Percentiles rank a stretch among this genome's conserved stretches.
phyloP scores from a whole-genome alignment of 2,797 vertebrate genomes.

The Sylvia borin region DNA sequence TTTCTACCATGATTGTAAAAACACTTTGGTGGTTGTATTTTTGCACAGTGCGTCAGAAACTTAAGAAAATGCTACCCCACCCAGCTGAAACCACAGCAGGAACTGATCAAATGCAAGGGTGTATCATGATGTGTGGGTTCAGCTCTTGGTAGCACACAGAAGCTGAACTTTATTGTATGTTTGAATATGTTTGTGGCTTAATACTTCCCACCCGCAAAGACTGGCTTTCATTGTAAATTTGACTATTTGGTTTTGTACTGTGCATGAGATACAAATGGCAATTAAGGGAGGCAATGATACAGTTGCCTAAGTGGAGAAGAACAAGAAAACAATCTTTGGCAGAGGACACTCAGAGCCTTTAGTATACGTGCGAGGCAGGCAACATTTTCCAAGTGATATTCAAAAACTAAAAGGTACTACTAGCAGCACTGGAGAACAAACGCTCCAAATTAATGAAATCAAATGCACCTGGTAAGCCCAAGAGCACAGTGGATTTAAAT shows the following conservation, averaged over 20 bases:
- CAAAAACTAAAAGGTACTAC: neutral
- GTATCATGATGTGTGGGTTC: slow-evolving; percentile 1
- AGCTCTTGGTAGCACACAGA: slow-evolving; percentile 21
- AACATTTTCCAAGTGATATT: neutral
- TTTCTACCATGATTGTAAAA: neutral
- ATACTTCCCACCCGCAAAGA: slow-evolving; percentile 8
- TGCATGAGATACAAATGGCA: neutral
- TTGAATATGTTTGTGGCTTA: neutral
- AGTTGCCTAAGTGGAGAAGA: neutral
- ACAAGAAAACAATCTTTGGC: neutral
- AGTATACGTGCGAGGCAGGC: neutral
- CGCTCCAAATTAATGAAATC: neutral
- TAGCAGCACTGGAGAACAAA: neutral
- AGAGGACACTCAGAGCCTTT: neutral
- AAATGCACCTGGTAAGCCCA: neutral
- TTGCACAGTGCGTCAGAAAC: neutral
- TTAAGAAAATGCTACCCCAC: slow-evolving; percentile 53
- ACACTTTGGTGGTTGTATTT: neutral
- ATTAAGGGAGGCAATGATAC: neutral
- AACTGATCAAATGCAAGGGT: slow-evolving; percentile 24
- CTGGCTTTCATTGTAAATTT: neutral
- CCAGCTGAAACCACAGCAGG: slow-evolving; percentile 66
- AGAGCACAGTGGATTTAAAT: neutral
- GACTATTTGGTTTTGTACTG: neutral
- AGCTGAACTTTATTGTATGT: slow-evolving; percentile 4